Conservation (phyloP, 2,113 vertebrate species). For the Chionis minor region DNA sequence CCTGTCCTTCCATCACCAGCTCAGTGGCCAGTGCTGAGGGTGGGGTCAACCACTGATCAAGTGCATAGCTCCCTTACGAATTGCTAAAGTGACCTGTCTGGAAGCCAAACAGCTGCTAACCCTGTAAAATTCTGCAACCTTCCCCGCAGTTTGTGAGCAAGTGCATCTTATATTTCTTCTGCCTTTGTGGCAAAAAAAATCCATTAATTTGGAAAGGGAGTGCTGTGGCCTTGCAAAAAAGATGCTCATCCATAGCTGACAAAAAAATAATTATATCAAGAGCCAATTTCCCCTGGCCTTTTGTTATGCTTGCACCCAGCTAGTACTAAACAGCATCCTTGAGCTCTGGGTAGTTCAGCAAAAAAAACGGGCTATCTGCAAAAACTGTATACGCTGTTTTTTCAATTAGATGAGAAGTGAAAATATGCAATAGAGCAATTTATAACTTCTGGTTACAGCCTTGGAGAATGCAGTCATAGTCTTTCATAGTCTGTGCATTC, state of each 20-base stretch:
- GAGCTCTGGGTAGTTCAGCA: neutral
- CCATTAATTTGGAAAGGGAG: neutral
- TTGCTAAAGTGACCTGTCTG: neutral
- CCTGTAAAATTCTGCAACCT: neutral
- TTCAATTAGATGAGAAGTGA: neutral
- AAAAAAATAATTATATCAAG: neutral
- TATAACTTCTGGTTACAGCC: neutral
- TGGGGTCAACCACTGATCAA: too few relatives aligned
- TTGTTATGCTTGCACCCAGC: neutral
- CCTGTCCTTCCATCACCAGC: neutral
- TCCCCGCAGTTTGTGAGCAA: neutral
- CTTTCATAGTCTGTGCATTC: neutral
- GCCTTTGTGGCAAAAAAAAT: neutral
- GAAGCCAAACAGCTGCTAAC: neutral
- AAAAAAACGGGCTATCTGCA: neutral
- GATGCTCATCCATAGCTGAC: neutral
- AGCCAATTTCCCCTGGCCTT: neutral
- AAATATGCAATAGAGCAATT: neutral
- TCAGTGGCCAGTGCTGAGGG: neutral
- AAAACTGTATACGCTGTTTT: neutral
- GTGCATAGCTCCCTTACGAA: neutral
- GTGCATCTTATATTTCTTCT: neutral
- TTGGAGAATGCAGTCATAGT: neutral
- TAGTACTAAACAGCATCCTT: neutral
- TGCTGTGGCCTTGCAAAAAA: conserved; percentile 3